Evolutionary conservation across 2,888 invertebrate genomes (phyloP), one percentile per base, ranked within the genome.

Genomic region (Serrognathus titanus): DNA sequence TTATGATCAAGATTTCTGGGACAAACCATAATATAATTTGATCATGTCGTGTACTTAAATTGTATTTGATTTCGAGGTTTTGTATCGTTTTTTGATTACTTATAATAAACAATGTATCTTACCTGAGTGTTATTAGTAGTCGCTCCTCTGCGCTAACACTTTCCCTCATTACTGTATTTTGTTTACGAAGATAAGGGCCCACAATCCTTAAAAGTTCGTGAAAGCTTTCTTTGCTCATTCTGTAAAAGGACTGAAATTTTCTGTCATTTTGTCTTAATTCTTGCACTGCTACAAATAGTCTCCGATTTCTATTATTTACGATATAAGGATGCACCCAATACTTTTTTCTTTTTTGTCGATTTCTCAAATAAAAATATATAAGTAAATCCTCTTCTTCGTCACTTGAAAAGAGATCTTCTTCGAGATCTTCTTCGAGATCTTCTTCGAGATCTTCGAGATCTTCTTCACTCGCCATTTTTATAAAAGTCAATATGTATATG

Each of bases 271-370:
- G n/a, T 31, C 12, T 31, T 37, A 53, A 11, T 24, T 52, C 52
- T 52, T 35, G 43, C 13, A 16, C 52, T 46, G 52, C 52, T 31
- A 52, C 36, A 43, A 35, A 43, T 43, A 52, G 13, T 52, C 45
- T 16, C 24, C 45, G 35, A 52, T 52, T 45, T n/a, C 12, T 40
- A 11, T 51, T 52, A 36, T 52, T 52, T 20, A 45, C 43, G 35
- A 52, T 53, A 48, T 16, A 48, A 12, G 48, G 48, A 53, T 53
- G 40, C 11, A n/a, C 39, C 53, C 53, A 52, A 24, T 43, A 52
- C 9, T 8, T 1, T n/a, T 12, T 41, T 41, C 41, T 41, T 10
- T 41, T 41, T 41, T 12, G 41, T 41, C n/a, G 41, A 8, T 7
- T 10, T 10, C 4, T 7, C 11, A 10, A 2, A 41, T 11, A 41